Evolutionary conservation across 2,888 invertebrate species (phyloP).

Genomic region (Ophioninae sp.): DNA sequence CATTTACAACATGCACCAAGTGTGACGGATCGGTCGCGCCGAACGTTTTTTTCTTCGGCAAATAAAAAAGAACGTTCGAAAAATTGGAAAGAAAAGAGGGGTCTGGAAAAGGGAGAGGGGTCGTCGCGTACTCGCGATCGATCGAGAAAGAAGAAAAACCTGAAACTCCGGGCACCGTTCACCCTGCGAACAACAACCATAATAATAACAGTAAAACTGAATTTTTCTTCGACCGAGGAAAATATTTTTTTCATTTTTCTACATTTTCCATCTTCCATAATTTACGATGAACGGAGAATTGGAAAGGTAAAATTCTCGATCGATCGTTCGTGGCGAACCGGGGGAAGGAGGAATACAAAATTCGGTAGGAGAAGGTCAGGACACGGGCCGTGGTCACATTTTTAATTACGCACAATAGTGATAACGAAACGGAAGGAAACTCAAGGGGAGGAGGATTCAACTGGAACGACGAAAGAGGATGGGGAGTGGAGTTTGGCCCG

Average conservation of each 20-base stretch:
- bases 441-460: background rate
- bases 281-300: background rate
- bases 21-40: conserved; percentile 73
- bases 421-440: background rate
- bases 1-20: conserved; percentile 72
- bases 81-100: background rate
- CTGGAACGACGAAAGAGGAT: background rate
- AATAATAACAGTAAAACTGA: no score
- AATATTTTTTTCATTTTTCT: background rate
- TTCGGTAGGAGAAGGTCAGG: background rate
- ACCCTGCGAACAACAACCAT: no score
- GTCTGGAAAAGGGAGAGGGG: no score
- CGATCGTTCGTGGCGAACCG: background rate
- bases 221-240: no score
- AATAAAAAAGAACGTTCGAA: background rate
- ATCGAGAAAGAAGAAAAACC: no score
- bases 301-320: background rate
- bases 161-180: no score
- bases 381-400: background rate
- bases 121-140: no score
- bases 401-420: background rate
- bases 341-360: background rate
- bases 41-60: conserved; percentile 15
- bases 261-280: background rate
- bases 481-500: background rate